Evolutionary conservation across 2,797 vertebrate genomes (phyloP), one percentile per base, ranked within the genome.

Genomic region (Champsocephalus esox): DNA sequence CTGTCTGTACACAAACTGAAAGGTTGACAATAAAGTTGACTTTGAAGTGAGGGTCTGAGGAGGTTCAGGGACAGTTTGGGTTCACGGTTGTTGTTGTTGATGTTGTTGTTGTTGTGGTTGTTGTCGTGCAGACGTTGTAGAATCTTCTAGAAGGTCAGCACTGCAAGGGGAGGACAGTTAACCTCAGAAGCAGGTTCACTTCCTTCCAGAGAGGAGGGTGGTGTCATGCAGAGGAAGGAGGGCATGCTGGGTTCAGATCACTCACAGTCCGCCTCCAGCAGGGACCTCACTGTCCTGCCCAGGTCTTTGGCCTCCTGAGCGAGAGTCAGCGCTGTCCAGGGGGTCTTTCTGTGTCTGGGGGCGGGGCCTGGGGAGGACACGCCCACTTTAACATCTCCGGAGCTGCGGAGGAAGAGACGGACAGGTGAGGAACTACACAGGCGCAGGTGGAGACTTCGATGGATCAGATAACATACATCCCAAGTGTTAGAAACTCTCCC

Each of bases 241-340:
- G 77, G 62, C 61, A 46, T 69, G 87, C 82, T 43, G 60, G 58
- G 70, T 45, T 7, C 50, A 32, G 28, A 55, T 92, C 85, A 99
- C 97, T 98, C 91, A 98, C 97, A 96, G 66, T 98, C 96, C 14
- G 92, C 91, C 87, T 98, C 96, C 77, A 97, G 85, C 74, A 96
- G 68, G 85, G 96, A 93, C 73, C 94, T 93, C 65, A 99, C 91
- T 9, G 96, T 95, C 80, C 93, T 90, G 8, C 92, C 87, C 16
- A 99, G 95, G 50, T 98, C 97, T 83, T 94, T 95, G 2, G 97
- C 97, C 84, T 98, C 97, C 70, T 94, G 89, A 0, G 93, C 94
- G 44, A 99, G 92, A 0, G 93, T 73, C 24, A 95, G 75, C 6
- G 93, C 90, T 4, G 93, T 90, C 82, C 90, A 91, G 0, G 91